A percentile compares a stretch with the other conserved stretches of the same genome.
These are phyloP conservation scores for Aurelia sp. DNA, from an alignment of 30 jellyfish, hydroid and myxozoan species.

Conservation along the genomic window DNA sequence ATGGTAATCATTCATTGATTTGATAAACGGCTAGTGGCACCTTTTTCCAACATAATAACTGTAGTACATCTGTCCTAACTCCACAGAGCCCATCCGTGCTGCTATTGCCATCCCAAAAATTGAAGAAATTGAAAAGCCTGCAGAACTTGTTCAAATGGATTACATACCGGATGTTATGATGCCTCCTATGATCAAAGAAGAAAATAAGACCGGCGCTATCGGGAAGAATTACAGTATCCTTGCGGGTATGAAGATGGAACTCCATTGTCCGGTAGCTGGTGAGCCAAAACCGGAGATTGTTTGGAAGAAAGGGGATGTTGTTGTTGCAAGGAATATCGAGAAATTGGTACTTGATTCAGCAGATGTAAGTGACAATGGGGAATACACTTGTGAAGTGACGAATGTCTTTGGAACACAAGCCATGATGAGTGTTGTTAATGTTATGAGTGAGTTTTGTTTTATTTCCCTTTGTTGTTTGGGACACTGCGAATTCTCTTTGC, in stretches of 20 bases:
- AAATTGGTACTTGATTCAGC: constrained; percentile 51
- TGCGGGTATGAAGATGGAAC: constrained; percentile 59
- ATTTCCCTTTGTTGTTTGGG: no score
- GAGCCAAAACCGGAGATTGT: constrained; percentile 83
- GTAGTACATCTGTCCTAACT: neutral
- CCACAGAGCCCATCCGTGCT: neutral
- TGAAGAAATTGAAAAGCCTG: neutral
- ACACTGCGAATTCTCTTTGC: no score
- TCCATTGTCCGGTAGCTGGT: constrained; percentile 79
- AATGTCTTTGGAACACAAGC: constrained; percentile 76
- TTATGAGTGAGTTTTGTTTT: constrained; percentile 59
- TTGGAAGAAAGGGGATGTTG: constrained; percentile 72
- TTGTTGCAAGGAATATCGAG: constrained; percentile 42
- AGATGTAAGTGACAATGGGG: constrained; percentile 56
- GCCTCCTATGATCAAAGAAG: constrained; percentile 56
- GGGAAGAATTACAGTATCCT: constrained; percentile 82
- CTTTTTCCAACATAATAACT: no score
- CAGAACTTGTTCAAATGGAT: neutral
- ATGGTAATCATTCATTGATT: no score
- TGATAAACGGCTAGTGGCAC: no score
- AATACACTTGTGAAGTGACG: constrained; percentile 69
- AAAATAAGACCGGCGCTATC: constrained; percentile 47
- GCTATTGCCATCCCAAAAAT: neutral
- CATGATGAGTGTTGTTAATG: constrained; percentile 56
- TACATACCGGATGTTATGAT: neutral